Evolutionary conservation across 2,113 vertebrate species (phyloP).

Genomic region (Spilogale gracilis): DNA sequence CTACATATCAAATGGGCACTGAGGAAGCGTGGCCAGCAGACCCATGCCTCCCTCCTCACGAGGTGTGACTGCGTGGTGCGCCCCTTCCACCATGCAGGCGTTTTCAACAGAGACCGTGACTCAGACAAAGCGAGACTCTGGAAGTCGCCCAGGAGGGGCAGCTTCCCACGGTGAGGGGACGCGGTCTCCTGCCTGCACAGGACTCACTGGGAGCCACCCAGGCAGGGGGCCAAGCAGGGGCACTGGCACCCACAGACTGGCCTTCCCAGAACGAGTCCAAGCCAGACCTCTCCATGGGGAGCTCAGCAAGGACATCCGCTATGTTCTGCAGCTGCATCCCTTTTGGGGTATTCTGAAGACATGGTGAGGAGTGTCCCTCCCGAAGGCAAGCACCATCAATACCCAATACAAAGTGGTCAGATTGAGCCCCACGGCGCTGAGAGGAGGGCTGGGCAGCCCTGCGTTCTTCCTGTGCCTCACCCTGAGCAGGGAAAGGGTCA

Average conservation of each 20-base stretch:
- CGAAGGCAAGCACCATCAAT: not conserved
- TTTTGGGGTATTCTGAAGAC: not conserved
- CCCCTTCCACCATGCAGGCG: not conserved
- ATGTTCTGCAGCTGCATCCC: accelerated
- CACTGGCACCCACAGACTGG: accelerated
- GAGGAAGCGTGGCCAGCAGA: not conserved
- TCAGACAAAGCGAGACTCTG: accelerated
- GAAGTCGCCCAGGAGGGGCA: not conserved
- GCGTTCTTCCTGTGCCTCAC: not conserved
- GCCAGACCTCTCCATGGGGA: not conserved
- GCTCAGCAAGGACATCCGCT: not conserved
- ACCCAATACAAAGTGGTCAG: accelerated
- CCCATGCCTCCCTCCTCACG: not conserved
- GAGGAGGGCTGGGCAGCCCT: not conserved
- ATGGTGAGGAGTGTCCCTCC: not conserved
- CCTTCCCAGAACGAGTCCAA: not conserved
- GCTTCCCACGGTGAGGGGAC: too few species aligned
- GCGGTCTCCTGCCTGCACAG: accelerated
- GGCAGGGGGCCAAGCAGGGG: not conserved
- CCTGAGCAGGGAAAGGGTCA: not conserved
- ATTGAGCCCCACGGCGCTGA: too few species aligned
- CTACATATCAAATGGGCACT: too few species aligned
- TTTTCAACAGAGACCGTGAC: not conserved
- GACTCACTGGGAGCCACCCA: accelerated
- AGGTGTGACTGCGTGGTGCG: accelerated